Percentiles rank a stretch among this genome's conserved stretches.
Evolutionary conservation across 2,888 invertebrate species (phyloP).

Genomic region (Lycaena phlaeas): DNA sequence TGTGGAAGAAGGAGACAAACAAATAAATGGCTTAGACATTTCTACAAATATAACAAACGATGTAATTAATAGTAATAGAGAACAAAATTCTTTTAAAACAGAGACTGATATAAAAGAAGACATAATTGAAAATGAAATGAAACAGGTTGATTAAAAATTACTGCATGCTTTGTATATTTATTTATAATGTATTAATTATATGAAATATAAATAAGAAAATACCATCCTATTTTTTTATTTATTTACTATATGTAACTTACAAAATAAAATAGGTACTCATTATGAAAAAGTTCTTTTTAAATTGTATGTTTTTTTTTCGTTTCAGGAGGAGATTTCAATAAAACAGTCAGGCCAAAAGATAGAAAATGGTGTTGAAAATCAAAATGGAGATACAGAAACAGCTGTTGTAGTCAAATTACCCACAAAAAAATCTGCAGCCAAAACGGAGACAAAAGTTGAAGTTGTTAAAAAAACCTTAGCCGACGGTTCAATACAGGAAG

Average conservation of each 20-base stretch:
- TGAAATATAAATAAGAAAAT: constrained; percentile 4
- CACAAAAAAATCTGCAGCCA: constrained; percentile 49
- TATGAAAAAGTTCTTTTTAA: not conserved
- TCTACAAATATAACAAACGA: not conserved
- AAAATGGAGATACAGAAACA: constrained; percentile 50
- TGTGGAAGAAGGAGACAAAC: not conserved
- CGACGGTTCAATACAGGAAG: constrained; percentile 54
- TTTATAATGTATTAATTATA: constrained; percentile 29
- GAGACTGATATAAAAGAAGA: constrained; percentile 28
- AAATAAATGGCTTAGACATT: not conserved
- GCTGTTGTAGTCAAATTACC: constrained; percentile 52
- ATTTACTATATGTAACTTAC: too few relatives aligned
- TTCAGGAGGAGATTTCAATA: constrained; percentile 54
- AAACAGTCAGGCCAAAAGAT: constrained; percentile 40
- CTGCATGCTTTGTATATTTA: constrained; percentile 54
- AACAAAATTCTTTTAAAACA: not conserved
- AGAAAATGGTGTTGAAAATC: constrained; percentile 39
- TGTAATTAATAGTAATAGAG: not conserved
- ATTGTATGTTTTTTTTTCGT: constrained; percentile 21
- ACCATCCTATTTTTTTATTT: too few relatives aligned
- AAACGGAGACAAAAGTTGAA: constrained; percentile 61
- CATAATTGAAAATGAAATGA: constrained; percentile 31
- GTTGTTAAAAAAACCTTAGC: constrained; percentile 48
- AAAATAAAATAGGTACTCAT: not conserved
- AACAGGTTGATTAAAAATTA: constrained; percentile 63